Conservation (phyloP, 1,140 invertebrate species). For the Macrobrachium rosenbergii region DNA sequence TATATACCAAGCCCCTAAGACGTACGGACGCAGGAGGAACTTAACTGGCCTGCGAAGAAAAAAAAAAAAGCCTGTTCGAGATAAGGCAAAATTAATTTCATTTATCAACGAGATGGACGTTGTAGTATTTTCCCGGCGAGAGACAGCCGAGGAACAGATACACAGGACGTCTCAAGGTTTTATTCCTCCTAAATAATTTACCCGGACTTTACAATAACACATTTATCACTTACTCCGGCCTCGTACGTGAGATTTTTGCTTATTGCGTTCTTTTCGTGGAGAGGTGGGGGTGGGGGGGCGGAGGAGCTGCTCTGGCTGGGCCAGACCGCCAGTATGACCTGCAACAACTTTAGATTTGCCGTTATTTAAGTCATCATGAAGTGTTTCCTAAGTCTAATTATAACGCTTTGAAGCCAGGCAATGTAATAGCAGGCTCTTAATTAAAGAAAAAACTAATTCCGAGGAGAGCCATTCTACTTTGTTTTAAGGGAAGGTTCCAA, state of each 20-base stretch:
- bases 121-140: constrained; percentile 35
- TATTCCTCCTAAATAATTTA: constrained; percentile 44
- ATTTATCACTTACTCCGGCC: constrained; percentile 49
- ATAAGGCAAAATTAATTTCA: constrained; percentile 56
- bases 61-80: not conserved
- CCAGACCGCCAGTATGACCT: too few relatives aligned
- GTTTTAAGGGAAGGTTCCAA: too few relatives aligned
- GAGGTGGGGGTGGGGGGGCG: not conserved
- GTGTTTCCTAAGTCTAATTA: too few relatives aligned
- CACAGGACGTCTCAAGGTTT: constrained; percentile 16
- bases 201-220: constrained; percentile 51
- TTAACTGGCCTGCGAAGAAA: too few relatives aligned
- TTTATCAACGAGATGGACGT: constrained; percentile 42
- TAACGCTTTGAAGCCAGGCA: too few relatives aligned
- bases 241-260: constrained; percentile 42
- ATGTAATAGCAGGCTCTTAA: too few relatives aligned
- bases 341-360: too few relatives aligned
- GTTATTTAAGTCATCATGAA: too few relatives aligned
- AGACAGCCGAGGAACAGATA: constrained; percentile 28
- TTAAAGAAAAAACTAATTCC: too few relatives aligned
- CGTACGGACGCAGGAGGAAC: too few relatives aligned
- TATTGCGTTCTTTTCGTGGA: constrained; percentile 8
- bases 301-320: not conserved
- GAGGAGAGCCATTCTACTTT: too few relatives aligned
- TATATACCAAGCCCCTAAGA: not conserved